Base-by-base conservation (phyloP, 2,113 vertebrate species). In the Sturnus vulgaris region DNA sequence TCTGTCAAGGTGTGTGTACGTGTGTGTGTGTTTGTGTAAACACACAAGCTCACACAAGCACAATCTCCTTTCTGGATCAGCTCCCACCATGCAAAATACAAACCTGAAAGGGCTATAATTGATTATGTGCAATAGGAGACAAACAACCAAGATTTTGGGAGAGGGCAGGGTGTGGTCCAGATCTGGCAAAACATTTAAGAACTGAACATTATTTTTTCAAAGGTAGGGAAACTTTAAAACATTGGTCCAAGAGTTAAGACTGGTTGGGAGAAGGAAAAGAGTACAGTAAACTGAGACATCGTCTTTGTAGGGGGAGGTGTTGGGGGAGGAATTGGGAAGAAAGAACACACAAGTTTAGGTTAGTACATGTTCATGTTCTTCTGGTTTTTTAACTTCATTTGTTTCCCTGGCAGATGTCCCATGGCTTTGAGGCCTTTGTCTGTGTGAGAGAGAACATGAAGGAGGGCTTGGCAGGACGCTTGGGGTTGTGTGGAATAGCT, bases 321-420 rank as follows among this genome's bases (percentile, higher is more conserved):
- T 66, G 95, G 90, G 88, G 88, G 92, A 94, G 91, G 88, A 93
- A 96, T 84, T 80, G 82, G 82, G 77, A 95, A 92, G 93, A 97
- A 94, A 95, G 96, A 97, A 96, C 96, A 95, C 15, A 65, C 85
- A 97, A 90, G 86, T 86, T 90, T 96, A 97, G 95, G 96, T 97
- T 97, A 96, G 92, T 96, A 97, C 96, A 95, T 97, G 96, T 96
- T 97, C 93, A 24, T 93, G 96, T 94, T 95, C 92, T 95, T 96
- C 96, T 97, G 96, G 95, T 96, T 97, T 96, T 96, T 97, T 97
- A 96, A 95, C 95, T 96, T 97, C 95, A 97, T 96, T 96, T 96
- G 95, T 75, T 97, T 97, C 95, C 86, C 88, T 97, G 96, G 96
- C 96, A 95, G 93, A 92, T 96, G 93, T 95, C 96, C 97, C 97